Base-by-base conservation (phyloP, 1,140 invertebrate genomes). In the Phthorimaea operculella region DNA sequence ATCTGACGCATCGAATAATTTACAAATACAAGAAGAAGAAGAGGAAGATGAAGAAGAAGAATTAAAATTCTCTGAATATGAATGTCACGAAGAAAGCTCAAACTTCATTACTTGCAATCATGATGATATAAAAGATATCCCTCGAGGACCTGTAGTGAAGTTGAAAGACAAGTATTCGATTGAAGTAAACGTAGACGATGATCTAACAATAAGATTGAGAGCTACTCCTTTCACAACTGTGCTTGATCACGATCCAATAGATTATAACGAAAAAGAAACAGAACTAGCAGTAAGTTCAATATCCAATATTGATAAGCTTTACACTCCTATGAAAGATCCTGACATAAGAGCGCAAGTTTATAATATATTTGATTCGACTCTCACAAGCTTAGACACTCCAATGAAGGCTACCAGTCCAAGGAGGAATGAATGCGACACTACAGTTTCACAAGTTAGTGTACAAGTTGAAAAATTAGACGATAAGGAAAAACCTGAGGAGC, bases 171-270 rank as follows among this genome's bases (percentile, higher is more conserved):
- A 70, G 33, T 84, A 70, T 67, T 69, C 58, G 18, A 76, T 84
- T 72, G 81, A 84, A 60, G 59, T 83, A 33, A 79, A 75, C 57
- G 70, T 84, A 52, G 81, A 84, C 48, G 78, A 84, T 61, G 79
- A 63, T 14, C 64, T 76, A n/a, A 60, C 73, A 12, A 66, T 84
- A 33, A 70, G 78, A 58, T 63, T 84, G 51, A 68, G 68, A 70
- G 73, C 76, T 33, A 74, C 70, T 33, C 33, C 66, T 15, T 76
- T 73, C 42, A 72, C 28, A 47, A 53, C 54, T 12, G 53, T 73
- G 50, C 62, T 72, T 48, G 71, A 79, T 55, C 54, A 68, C 52
- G 60, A 70, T 51, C 60, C 63, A 15, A 45, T 56, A 16, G 45
- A 49, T 7, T 66, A 63, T 54, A 62, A 54, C 58, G 51, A 51